Evolutionary conservation across 2,888 invertebrate genomes (phyloP).

Genomic region (Spilosoma lubricipeda): DNA sequence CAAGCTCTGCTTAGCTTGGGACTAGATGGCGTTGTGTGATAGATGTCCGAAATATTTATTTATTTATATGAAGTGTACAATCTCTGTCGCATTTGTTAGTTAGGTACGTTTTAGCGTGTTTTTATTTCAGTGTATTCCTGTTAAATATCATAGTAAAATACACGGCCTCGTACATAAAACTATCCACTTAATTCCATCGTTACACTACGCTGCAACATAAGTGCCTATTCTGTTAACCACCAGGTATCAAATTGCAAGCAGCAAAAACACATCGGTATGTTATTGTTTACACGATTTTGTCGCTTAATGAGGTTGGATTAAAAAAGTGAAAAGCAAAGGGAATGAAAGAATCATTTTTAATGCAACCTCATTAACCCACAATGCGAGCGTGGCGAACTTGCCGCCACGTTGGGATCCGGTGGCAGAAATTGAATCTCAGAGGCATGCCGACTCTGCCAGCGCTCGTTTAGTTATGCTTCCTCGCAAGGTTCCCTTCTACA

Average conservation of each 20-base stretch:
- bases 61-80: neutral
- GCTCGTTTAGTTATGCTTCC: constrained; percentile 77
- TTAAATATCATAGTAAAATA: neutral
- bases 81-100: neutral
- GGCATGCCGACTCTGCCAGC: constrained; percentile 70
- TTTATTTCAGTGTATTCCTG: neutral
- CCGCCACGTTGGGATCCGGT: constrained; percentile 61
- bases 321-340: constrained; percentile 67
- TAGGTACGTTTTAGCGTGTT: neutral
- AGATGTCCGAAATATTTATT: no score
- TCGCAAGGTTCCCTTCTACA: constrained; percentile 44
- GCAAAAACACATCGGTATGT: constrained; percentile 49
- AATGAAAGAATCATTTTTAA: constrained; percentile 49
- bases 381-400: constrained; percentile 59
- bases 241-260: constrained; percentile 67
- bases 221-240: constrained; percentile 48
- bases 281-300: constrained; percentile 63
- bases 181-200: constrained; percentile 37
- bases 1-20: no score
- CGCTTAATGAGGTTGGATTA: constrained; percentile 73
- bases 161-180: constrained; percentile 27
- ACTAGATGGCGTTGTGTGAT: no score
- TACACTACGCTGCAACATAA: constrained; percentile 37
- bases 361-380: constrained; percentile 58
- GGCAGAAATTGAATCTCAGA: constrained; percentile 78